These are phyloP conservation scores for Phocides pigmalion DNA, from an alignment of 1,140 invertebrate genomes.

Conservation along the genomic window DNA sequence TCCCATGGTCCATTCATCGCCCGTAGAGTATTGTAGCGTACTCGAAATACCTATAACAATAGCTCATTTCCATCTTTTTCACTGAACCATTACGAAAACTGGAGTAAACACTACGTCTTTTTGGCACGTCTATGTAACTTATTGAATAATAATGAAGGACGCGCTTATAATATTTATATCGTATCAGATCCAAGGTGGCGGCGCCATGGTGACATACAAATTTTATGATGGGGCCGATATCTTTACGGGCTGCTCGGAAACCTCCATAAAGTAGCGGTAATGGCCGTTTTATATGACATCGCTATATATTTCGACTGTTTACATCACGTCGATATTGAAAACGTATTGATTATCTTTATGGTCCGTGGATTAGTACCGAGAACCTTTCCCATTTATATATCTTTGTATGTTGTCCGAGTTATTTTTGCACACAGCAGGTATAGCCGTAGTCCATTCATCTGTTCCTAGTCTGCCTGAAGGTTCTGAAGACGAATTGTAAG, in stretches of 20 bases:
- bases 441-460: too few relatives aligned
- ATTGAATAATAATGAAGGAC: constrained; percentile 19
- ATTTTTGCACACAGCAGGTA: not conserved
- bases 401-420: not conserved
- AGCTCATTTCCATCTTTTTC: too few relatives aligned
- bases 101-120: too few relatives aligned
- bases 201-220: constrained; percentile 43
- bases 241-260: constrained; percentile 59
- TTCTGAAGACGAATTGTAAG: too few relatives aligned
- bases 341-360: constrained; percentile 35
- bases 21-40: too few relatives aligned
- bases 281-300: constrained; percentile 46
- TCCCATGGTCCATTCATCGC: too few relatives aligned
- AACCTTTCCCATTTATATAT: not conserved
- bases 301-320: constrained; percentile 29
- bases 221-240: constrained; percentile 61
- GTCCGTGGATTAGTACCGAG: constrained; percentile 16
- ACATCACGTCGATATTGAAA: constrained; percentile 36
- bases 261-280: constrained; percentile 58
- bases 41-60: too few relatives aligned
- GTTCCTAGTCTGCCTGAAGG: too few relatives aligned
- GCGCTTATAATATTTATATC: constrained; percentile 19
- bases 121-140: not conserved
- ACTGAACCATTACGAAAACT: too few relatives aligned
- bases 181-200: constrained; percentile 15